Evolutionary conservation across 2,888 invertebrate genomes (phyloP).

Genomic region (Spisula subtruncata): DNA sequence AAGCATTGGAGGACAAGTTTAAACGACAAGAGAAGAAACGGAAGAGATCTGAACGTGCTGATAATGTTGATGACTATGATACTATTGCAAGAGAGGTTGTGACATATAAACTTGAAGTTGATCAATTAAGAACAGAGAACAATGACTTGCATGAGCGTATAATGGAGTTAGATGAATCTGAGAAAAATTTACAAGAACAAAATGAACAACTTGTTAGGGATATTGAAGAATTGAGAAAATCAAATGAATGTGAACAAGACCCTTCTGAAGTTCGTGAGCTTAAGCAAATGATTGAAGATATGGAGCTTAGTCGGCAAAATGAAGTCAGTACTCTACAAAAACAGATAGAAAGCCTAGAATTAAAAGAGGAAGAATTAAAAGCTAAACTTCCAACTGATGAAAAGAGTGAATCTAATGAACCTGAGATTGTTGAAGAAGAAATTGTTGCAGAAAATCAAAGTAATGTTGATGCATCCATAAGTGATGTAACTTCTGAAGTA

Average conservation of each 20-base stretch:
- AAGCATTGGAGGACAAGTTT: slow-evolving; percentile 62
- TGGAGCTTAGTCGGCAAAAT: slow-evolving; percentile 23
- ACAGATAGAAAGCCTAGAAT: slow-evolving; percentile 70
- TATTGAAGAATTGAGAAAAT: slow-evolving; percentile 58
- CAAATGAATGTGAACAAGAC: slow-evolving; percentile 73
- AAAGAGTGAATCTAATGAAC: slow-evolving; percentile 24
- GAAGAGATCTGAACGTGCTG: slow-evolving; percentile 67
- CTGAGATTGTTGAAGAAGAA: slow-evolving; percentile 33
- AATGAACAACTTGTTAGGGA: slow-evolving; percentile 65
- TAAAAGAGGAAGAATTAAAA: slow-evolving; percentile 53
- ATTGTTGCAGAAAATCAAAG: slow-evolving; percentile 64
- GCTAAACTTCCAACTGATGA: slow-evolving; percentile 54
- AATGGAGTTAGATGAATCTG: slow-evolving; percentile 75
- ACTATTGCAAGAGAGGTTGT: slow-evolving; percentile 70
- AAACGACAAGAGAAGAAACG: slow-evolving; percentile 69
- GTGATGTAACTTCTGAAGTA: slow-evolving; percentile 45
- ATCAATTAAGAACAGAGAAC: slow-evolving; percentile 74
- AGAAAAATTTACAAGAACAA: slow-evolving; percentile 64
- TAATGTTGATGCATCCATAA: slow-evolving; percentile 69
- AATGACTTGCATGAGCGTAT: slow-evolving; percentile 77
- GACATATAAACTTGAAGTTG: slow-evolving; percentile 70
- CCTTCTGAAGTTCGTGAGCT: neutral
- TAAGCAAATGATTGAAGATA: neutral
- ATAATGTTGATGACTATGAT: slow-evolving; percentile 72
- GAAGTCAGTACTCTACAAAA: slow-evolving; percentile 76